Conservation (phyloP, 1,140 invertebrate species). For the Bombyx mori region ASM3026992v2 NC_085127.1:5468001-5468500, state of each 20-base stretch:
- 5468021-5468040: no score
- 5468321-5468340: slow-evolving; percentile 64
- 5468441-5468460: slow-evolving; percentile 32
- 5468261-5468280: slow-evolving; percentile 63
- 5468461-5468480: neutral
- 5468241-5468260: slow-evolving; percentile 76
- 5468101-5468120: no score
- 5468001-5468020: no score
- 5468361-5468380: slow-evolving; percentile 74
- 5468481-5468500: no score
- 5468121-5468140: no score
- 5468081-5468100: no score
- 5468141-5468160: no score
- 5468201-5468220: slow-evolving; percentile 30
- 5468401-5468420: slow-evolving; percentile 92
- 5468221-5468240: slow-evolving; percentile 70
- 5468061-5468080: no score
- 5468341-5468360: slow-evolving; percentile 37
- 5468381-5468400: slow-evolving; percentile 91
- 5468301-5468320: slow-evolving; percentile 37
- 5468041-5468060: no score
- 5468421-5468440: slow-evolving; percentile 35
- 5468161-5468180: no score
- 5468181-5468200: no score
- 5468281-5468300: slow-evolving; percentile 63